These are phyloP conservation scores for Aporophyla nigra DNA, from an alignment of 2,888 invertebrate species.

Conservation along the genomic window DNA sequence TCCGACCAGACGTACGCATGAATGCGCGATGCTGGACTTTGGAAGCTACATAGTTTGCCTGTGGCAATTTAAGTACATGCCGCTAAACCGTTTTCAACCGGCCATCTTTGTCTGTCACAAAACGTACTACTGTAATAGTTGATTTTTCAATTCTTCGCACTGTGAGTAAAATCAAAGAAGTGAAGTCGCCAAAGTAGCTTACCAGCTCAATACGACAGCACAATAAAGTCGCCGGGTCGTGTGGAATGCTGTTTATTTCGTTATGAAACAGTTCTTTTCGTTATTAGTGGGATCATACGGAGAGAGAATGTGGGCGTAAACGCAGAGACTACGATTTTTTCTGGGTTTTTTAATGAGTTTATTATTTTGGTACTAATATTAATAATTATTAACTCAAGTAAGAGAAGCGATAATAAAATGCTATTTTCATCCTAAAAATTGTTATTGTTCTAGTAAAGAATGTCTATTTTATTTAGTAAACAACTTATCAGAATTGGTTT, in stretches of 20 bases:
- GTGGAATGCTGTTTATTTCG: slow-evolving; percentile 40
- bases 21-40: no score
- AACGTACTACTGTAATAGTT: not conserved
- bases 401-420: no score
- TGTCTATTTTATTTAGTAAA: no score
- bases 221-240: slow-evolving; percentile 20
- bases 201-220: slow-evolving; percentile 15
- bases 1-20: no score
- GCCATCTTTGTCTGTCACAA: not conserved
- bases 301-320: not conserved
- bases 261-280: slow-evolving; percentile 45
- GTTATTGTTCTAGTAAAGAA: no score
- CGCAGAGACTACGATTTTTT: not conserved
- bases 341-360: not conserved
- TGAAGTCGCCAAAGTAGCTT: slow-evolving; percentile 8
- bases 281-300: slow-evolving; percentile 42
- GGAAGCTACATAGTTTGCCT: no score
- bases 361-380: no score
- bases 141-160: not conserved
- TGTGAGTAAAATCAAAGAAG: slow-evolving; percentile 24
- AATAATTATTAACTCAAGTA: no score
- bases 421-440: no score
- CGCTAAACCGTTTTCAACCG: no score
- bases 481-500: no score
- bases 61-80: no score